phyloP scores from a whole-genome alignment of 2,797 vertebrate genomes.

The Clamator glandarius region DNA sequence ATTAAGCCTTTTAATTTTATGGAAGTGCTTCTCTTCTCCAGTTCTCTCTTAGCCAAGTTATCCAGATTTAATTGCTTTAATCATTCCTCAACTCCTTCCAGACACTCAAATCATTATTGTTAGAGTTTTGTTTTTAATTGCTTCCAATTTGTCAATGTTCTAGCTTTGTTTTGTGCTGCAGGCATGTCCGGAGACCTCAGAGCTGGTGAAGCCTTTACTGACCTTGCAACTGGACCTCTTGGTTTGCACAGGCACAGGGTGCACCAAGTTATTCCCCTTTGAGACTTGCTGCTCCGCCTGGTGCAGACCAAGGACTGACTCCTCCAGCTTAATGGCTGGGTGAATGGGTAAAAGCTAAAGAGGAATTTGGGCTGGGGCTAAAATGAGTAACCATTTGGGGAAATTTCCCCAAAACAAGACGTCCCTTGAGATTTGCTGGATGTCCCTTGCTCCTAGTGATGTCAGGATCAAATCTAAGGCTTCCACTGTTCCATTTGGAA shows the following conservation, averaged over 20 bases:
- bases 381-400: background rate
- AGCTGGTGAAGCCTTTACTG: background rate
- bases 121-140: constrained; percentile 15
- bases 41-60: background rate
- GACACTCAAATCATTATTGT: background rate
- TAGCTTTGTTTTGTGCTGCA: background rate
- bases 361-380: background rate
- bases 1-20: background rate
- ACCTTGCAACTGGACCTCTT: background rate
- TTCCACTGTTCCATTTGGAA: rapidly evolving
- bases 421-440: background rate
- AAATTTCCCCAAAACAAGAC: background rate
- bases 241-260: background rate
- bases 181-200: background rate
- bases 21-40: background rate
- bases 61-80: constrained; percentile 22
- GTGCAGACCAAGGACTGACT: background rate
- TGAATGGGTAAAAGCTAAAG: background rate
- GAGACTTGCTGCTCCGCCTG: rapidly evolving
- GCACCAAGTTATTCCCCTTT: background rate
- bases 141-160: background rate
- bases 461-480: background rate
- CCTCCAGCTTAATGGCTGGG: background rate
- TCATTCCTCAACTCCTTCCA: constrained; percentile 10
- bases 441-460: background rate